phyloP scores from a whole-genome alignment of 2,113 vertebrate genomes.

The Circaetus cinerascens region DNA sequence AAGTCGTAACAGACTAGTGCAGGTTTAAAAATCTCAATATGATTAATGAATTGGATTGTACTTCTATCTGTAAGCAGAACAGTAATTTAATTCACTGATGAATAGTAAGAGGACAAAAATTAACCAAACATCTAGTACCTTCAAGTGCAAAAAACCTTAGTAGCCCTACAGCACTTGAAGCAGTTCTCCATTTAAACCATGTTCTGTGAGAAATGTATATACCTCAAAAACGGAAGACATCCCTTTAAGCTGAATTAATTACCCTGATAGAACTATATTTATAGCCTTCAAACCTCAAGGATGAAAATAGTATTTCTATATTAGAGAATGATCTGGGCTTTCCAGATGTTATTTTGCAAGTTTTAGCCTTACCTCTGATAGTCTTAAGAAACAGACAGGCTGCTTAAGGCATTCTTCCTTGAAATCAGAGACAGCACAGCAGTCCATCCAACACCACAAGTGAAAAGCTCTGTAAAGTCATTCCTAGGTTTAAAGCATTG shows the following conservation, averaged over 20 bases:
- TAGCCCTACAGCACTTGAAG: slow-evolving; percentile 1
- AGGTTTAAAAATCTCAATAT: slow-evolving; percentile 40
- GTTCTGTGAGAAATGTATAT: background rate
- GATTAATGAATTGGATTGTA: slow-evolving; percentile 57
- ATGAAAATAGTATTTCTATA: background rate
- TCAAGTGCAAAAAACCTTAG: background rate
- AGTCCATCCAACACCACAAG: background rate
- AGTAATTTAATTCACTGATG: slow-evolving; percentile 53
- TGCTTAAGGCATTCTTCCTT: slow-evolving; percentile 50
- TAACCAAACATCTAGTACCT: background rate
- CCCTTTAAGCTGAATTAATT: slow-evolving; percentile 24
- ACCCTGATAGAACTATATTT: background rate
- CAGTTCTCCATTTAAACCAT: background rate
- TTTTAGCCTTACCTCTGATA: slow-evolving; percentile 36
- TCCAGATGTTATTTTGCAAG: slow-evolving; percentile 9
- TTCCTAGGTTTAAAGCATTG: slow-evolving; percentile 27
- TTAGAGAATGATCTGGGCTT: background rate
- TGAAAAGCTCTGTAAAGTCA: slow-evolving; percentile 50
- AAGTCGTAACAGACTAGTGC: slow-evolving; percentile 48
- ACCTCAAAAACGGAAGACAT: background rate
- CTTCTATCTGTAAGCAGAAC: background rate
- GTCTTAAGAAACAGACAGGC: background rate
- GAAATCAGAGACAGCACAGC: slow-evolving; percentile 48
- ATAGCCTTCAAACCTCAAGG: background rate
- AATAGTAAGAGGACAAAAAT: slow-evolving; percentile 42